A percentile compares a stretch with the other conserved stretches of the same genome.
These are phyloP conservation scores for Lepus americanus DNA, from an alignment of 2,113 vertebrate genomes.

Conservation along the genomic window DNA sequence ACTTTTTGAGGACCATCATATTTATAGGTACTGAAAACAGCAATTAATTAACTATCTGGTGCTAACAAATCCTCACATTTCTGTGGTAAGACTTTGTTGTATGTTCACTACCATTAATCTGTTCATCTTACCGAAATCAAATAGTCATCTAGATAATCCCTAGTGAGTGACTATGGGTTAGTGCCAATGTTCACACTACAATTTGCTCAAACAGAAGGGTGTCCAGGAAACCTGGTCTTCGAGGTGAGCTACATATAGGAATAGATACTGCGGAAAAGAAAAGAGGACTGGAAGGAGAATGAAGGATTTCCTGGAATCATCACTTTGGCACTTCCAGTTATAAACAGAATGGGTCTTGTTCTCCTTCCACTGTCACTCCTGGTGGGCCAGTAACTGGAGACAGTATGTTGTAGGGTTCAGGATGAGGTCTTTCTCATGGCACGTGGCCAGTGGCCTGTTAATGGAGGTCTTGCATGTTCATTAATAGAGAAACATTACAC, in stretches of 20 bases:
- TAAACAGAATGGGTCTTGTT: neutral
- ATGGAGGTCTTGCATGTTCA: neutral
- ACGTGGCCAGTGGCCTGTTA: neutral
- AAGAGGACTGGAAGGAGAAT: neutral
- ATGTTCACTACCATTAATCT: too few relatives aligned
- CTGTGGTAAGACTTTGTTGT: neutral
- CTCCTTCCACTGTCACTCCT: neutral
- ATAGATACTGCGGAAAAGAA: neutral
- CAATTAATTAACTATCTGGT: neutral
- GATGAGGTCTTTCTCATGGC: neutral
- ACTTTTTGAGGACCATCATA: too few relatives aligned
- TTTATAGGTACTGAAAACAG: neutral
- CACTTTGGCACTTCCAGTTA: neutral
- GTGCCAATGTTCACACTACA: neutral
- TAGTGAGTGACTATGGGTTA: neutral
- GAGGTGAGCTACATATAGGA: neutral
- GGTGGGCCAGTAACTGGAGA: neutral
- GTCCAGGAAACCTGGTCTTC: neutral
- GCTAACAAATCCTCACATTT: neutral
- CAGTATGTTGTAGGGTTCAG: neutral
- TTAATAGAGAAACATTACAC: neutral
- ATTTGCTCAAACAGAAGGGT: conserved; percentile 15
- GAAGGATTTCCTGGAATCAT: neutral
- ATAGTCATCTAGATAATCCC: neutral
- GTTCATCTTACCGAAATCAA: too few relatives aligned